A percentile compares a stretch with the other conserved stretches of the same genome.
Evolutionary conservation across 1,140 invertebrate genomes (phyloP).

Genomic region (Rhynchophorus ferrugineus): DNA sequence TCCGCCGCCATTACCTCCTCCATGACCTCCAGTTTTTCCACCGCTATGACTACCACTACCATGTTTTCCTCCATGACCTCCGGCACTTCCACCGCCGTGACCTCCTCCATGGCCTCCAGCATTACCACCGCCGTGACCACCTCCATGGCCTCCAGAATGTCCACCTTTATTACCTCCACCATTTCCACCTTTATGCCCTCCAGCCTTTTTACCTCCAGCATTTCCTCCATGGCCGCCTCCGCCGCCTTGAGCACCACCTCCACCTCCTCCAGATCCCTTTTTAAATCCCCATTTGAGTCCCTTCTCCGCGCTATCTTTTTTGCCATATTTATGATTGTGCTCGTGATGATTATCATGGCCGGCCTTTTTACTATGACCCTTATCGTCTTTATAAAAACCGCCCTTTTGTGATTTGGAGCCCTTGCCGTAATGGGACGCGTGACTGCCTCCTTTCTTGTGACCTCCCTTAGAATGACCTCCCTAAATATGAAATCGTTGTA

Average conservation of each 20-base stretch:
- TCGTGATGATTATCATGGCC: slow-evolving; percentile 50
- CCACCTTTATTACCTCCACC: no score
- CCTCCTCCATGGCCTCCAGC: slow-evolving; percentile 2
- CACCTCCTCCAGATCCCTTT: slow-evolving; percentile 26
- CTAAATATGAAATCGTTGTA: slow-evolving; percentile 20
- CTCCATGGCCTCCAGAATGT: slow-evolving; percentile 13
- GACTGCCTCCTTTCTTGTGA: slow-evolving; percentile 42
- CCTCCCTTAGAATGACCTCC: slow-evolving; percentile 42
- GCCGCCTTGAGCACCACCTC: slow-evolving; percentile 15
- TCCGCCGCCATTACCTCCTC: no score
- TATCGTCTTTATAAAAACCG: slow-evolving; percentile 46
- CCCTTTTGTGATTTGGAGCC: slow-evolving; percentile 50
- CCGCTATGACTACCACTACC: no score
- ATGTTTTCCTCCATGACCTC: slow-evolving; percentile 12
- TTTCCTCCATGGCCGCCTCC: slow-evolving; percentile 8
- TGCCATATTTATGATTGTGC: slow-evolving; percentile 41
- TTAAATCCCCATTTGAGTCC: slow-evolving; percentile 53
- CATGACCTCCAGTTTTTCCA: no score
- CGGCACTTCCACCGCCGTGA: slow-evolving; percentile 1
- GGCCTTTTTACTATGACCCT: slow-evolving; percentile 47
- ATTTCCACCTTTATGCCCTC: no score
- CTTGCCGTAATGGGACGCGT: slow-evolving; percentile 51
- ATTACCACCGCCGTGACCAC: slow-evolving; percentile 9
- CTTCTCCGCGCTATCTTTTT: slow-evolving; percentile 43
- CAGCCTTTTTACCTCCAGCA: no score